Evolutionary conservation across 2,888 invertebrate genomes (phyloP).

Genomic region (Nysson spinosus): DNA sequence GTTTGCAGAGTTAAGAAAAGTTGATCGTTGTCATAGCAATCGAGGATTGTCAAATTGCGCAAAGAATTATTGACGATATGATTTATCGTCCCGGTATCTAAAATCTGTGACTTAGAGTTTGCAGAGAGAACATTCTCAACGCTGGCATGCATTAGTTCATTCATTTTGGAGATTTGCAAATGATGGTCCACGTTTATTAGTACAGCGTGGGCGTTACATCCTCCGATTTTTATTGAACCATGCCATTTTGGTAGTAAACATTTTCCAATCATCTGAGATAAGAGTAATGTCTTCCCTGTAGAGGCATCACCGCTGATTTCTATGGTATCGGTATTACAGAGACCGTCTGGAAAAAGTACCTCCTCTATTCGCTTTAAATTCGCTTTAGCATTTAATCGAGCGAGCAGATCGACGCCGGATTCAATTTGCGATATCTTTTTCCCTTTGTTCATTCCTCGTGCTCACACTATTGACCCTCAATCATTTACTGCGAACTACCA

Average conservation of each 20-base stretch:
- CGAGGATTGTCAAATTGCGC: constrained; percentile 72
- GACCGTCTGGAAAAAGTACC: constrained; percentile 77
- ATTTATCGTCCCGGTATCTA: constrained; percentile 49
- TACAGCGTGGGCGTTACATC: constrained; percentile 76
- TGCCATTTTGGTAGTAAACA: constrained; percentile 76
- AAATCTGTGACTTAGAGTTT: too few species aligned
- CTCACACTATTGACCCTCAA: not conserved
- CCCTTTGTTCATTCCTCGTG: not conserved
- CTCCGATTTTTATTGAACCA: constrained; percentile 69
- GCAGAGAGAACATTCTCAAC: constrained; percentile 50
- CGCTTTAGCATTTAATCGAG: constrained; percentile 78
- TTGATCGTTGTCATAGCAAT: constrained; percentile 75
- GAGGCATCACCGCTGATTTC: constrained; percentile 78
- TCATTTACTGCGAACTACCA: not conserved
- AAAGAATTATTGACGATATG: constrained; percentile 67
- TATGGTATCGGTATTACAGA: constrained; percentile 74
- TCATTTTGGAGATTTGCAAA: constrained; percentile 75
- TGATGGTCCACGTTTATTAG: constrained; percentile 79
- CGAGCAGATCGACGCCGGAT: constrained; percentile 81
- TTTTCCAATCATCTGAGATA: constrained; percentile 78
- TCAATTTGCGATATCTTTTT: constrained; percentile 74
- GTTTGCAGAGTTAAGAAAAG: constrained; percentile 71
- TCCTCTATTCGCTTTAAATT: constrained; percentile 78
- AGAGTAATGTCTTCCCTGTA: constrained; percentile 78
- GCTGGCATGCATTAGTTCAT: constrained; percentile 69